phyloP scores from a whole-genome alignment of 2,888 invertebrate species.

The Cheilosia scutellata region DNA sequence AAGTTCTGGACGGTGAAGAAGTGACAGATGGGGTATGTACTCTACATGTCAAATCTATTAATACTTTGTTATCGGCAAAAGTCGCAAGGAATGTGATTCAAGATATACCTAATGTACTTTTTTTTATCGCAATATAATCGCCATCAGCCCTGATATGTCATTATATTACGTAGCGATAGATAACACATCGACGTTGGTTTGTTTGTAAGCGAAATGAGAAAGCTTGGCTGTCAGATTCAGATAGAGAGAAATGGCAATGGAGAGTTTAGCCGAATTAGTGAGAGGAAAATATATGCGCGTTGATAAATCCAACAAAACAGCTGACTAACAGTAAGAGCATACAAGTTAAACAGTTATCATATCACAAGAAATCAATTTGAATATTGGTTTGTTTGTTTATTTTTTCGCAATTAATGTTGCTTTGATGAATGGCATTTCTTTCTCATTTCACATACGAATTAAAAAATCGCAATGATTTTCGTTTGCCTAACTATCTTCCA shows the following conservation, averaged over 20 bases:
- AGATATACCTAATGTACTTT: no score
- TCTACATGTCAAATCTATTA: background rate
- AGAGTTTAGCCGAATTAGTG: slow-evolving; percentile 7
- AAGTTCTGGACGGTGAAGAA: slow-evolving; percentile 80
- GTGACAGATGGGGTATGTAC: slow-evolving; percentile 79
- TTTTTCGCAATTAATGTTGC: no score
- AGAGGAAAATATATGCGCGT: slow-evolving; percentile 14
- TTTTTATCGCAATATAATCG: background rate
- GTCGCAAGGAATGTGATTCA: background rate
- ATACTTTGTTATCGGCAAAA: background rate
- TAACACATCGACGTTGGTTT: slow-evolving; percentile 29
- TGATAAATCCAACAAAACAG: slow-evolving; percentile 10
- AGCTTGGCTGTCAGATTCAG: background rate
- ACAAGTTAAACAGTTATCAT: background rate
- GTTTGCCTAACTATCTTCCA: no score
- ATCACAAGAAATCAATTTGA: no score
- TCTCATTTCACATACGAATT: no score
- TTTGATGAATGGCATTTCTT: no score
- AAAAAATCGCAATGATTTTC: no score
- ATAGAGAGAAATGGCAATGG: no score
- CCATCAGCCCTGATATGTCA: slow-evolving; percentile 37
- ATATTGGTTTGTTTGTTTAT: no score
- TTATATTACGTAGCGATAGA: background rate
- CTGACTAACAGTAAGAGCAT: slow-evolving; percentile 40
- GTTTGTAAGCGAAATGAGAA: slow-evolving; percentile 22